Conservation (phyloP, 1,140 invertebrate genomes). For the Atopsyche davidsoni region DNA sequence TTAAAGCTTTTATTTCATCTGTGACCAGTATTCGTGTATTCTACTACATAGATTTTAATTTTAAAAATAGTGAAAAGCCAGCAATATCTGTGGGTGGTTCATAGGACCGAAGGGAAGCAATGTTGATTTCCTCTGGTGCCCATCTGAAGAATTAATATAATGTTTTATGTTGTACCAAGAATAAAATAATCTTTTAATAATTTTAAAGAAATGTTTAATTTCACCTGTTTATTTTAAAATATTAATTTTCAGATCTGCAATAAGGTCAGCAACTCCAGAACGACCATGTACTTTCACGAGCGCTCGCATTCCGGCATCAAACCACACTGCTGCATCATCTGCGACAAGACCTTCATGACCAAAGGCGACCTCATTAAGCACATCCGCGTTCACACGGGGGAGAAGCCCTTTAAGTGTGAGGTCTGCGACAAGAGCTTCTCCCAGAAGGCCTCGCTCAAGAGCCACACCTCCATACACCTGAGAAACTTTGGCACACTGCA, state of each 20-base stretch:
- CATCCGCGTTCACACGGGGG: constrained; percentile 59
- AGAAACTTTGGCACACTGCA: constrained; percentile 39
- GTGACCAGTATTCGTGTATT: too few relatives aligned
- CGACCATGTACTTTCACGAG: constrained; percentile 41
- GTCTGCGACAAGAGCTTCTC: constrained; percentile 56
- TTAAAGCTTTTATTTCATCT: too few relatives aligned
- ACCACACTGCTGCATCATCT: constrained; percentile 40
- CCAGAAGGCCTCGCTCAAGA: constrained; percentile 59
- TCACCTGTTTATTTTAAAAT: neutral
- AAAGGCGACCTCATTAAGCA: constrained; percentile 64
- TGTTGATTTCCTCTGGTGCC: neutral
- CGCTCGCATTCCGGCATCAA: constrained; percentile 44
- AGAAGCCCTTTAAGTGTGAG: constrained; percentile 60
- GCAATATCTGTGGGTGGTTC: too few relatives aligned
- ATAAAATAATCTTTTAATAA: neutral
- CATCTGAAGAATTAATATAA: neutral
- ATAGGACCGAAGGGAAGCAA: too few relatives aligned
- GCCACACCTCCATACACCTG: too few relatives aligned
- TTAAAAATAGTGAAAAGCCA: too few relatives aligned
- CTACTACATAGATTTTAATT: too few relatives aligned
- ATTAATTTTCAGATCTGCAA: constrained; percentile 34
- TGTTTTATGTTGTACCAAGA: neutral
- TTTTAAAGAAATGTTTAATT: neutral
- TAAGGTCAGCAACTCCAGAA: constrained; percentile 35
- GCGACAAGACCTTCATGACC: constrained; percentile 52